These are phyloP conservation scores for cat (Felis catus) DNA, from an alignment of 2,113 vertebrate genomes.

Conservation along the genomic window DNA sequence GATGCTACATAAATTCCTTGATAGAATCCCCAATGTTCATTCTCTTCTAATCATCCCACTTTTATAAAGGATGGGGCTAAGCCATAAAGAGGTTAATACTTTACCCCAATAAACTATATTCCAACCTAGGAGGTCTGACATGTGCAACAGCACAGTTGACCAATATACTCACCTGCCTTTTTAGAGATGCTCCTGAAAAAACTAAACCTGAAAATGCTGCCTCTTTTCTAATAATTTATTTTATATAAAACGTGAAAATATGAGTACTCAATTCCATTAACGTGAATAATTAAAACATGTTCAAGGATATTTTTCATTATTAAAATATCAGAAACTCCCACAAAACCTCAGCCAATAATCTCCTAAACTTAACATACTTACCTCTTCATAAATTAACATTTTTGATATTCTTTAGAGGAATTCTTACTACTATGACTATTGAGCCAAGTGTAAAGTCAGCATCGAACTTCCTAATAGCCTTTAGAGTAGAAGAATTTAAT, in stretches of 20 bases:
- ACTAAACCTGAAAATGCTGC: neutral
- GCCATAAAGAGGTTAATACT: neutral
- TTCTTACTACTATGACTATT: slow-evolving; percentile 40
- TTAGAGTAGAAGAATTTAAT: slow-evolving; percentile 60
- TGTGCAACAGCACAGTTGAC: neutral
- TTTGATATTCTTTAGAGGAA: neutral
- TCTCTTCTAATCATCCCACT: neutral
- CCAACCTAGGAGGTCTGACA: neutral
- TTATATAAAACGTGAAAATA: slow-evolving; percentile 15
- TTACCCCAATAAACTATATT: neutral
- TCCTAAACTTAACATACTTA: slow-evolving; percentile 37
- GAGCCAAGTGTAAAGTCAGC: slow-evolving; percentile 4
- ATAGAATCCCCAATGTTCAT: neutral
- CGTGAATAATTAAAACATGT: slow-evolving; percentile 18
- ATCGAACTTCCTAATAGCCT: slow-evolving; percentile 9
- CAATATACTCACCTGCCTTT: neutral
- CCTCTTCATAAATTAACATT: neutral
- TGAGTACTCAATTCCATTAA: neutral
- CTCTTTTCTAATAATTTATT: neutral
- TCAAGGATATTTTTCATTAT: neutral
- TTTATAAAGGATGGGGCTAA: neutral
- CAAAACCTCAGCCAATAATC: slow-evolving; percentile 10
- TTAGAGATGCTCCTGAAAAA: neutral
- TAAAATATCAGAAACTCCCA: neutral
- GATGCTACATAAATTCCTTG: neutral